phyloP scores from a whole-genome alignment of 2,113 vertebrate genomes.

The Abramis brama region DNA sequence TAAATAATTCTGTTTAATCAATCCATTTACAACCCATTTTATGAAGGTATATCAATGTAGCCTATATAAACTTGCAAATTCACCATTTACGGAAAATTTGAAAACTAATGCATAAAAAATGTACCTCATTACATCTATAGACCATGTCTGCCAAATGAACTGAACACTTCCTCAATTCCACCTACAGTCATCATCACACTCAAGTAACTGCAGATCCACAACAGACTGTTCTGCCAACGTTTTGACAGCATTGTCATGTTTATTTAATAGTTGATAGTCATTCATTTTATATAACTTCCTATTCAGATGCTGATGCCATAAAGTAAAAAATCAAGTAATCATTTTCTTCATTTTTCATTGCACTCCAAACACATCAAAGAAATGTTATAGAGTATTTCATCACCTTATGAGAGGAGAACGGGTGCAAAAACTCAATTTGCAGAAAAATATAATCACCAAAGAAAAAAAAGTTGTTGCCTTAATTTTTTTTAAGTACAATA shows the following conservation, averaged over 20 bases:
- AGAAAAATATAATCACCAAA: no score
- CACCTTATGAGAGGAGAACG: background rate
- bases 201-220: background rate
- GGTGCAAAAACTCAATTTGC: background rate
- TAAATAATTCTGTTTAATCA: background rate
- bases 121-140: background rate
- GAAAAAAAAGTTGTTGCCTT: no score
- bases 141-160: background rate
- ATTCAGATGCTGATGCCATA: background rate
- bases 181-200: background rate
- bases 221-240: background rate
- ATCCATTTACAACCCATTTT: background rate
- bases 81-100: background rate
- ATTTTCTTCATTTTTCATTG: background rate
- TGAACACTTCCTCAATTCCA: background rate
- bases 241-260: conserved; percentile 4
- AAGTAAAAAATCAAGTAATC: background rate
- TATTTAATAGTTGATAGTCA: background rate
- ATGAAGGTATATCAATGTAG: background rate
- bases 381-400: background rate
- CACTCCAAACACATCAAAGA: background rate
- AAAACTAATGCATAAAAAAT: background rate
- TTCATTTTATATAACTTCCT: background rate
- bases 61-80: background rate
- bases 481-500: no score